Evolutionary conservation across 2,888 invertebrate genomes (phyloP), one percentile per base, ranked within the genome.

Genomic region (Acheta domesticus): DNA sequence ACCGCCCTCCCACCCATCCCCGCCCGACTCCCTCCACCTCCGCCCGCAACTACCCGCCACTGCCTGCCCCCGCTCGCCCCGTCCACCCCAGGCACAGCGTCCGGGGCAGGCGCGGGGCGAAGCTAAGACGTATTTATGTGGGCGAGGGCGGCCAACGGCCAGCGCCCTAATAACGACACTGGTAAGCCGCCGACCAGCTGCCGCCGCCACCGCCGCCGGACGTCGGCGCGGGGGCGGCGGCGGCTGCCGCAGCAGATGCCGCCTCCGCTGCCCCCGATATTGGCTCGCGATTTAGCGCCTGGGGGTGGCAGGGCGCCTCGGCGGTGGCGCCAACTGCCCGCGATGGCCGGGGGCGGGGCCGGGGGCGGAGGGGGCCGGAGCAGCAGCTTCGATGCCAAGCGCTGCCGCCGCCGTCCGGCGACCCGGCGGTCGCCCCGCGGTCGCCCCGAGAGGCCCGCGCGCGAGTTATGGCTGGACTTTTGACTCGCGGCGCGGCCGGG

Each of bases 101-200:
- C n/a, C 16, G 3, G 16, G 14, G 62, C 14, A 62, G 62, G 16
- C 62, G n/a, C 14, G 16, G 62, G n/a, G 62, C 16, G 62, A 14
- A 14, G 62, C 62, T 62, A 62, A 62, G 62, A 62, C 62, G 62
- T 62, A 62, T 62, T 62, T 62, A 62, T 62, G 62, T 62, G 62
- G 62, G 62, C 62, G n/a, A 62, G 62, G 62, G 62, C 62, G n/a
- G 62, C 16, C 62, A 14, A 62, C 16, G 14, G 62, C 36, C 36
- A 8, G 36, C 36, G 62, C 62, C n/a, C 16, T 62, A 62, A 62
- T 62, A 62, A 62, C 12, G 62, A 62, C 62, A 62, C 62, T 62
- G 62, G 62, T 62, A 62, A 62, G 62, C 62, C 62, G 62, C 62
- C 62, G 19, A n/a, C 14, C 62, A 11, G 3, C 62, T 12, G 62